Conservation (phyloP, 2,113 vertebrate genomes). For the Takifugu bimaculatus region DNA sequence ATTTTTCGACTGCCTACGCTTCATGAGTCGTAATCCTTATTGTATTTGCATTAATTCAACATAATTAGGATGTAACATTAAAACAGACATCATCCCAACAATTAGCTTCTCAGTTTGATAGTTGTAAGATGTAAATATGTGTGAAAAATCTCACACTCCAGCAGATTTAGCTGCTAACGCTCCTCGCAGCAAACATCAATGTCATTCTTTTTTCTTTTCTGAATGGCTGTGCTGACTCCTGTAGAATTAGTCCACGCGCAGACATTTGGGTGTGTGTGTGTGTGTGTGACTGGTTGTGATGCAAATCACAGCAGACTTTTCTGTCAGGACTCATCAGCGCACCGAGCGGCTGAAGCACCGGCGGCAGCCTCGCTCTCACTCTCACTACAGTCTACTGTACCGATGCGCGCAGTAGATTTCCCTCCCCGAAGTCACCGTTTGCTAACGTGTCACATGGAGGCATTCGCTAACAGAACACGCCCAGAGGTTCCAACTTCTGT, state of each 20-base stretch:
- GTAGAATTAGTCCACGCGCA: constrained; percentile 16
- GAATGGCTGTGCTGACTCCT: constrained; percentile 15
- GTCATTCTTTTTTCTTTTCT: constrained; percentile 17
- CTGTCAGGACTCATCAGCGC: constrained; percentile 51
- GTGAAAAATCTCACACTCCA: constrained; percentile 1
- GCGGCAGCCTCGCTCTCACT: constrained; percentile 20
- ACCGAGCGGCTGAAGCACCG: constrained; percentile 20
- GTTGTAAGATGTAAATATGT: too few species aligned
- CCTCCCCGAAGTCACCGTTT: constrained; percentile 15
- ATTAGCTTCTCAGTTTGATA: too few species aligned
- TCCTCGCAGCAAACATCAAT: constrained; percentile 1
- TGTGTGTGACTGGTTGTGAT: constrained; percentile 28
- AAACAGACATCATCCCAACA: too few species aligned
- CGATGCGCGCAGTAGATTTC: constrained; percentile 14
- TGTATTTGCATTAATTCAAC: too few species aligned
- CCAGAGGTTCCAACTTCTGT: constrained; percentile 34
- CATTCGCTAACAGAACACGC: constrained; percentile 25
- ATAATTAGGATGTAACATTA: too few species aligned
- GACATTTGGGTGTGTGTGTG: constrained; percentile 11
- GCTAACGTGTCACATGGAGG: constrained; percentile 43
- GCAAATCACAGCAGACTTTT: constrained; percentile 42
- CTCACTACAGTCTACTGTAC: constrained; percentile 7
- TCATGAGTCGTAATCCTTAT: too few species aligned
- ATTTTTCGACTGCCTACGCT: too few species aligned
- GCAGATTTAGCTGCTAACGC: constrained; percentile 9